Percentiles rank a stretch among this genome's conserved stretches.
These are phyloP conservation scores for Hestina assimilis DNA, from an alignment of 1,140 invertebrate genomes.

Conservation along the genomic window DNA sequence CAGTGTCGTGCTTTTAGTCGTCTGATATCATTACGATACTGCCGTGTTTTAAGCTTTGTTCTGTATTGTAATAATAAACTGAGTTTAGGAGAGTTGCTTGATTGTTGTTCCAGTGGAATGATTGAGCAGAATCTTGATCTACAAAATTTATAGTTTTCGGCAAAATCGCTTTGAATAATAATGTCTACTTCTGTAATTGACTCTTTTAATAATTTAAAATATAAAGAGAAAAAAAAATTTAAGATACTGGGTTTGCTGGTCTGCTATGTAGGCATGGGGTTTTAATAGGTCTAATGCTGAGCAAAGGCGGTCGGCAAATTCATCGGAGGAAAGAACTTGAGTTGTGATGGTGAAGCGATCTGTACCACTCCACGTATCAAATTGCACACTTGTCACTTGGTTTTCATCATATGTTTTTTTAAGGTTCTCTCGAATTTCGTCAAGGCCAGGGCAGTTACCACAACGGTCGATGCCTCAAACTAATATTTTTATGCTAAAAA, in stretches of 20 bases:
- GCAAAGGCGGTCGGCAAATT: conserved; percentile 20
- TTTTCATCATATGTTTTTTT: conserved; percentile 23
- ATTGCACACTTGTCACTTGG: conserved; percentile 24
- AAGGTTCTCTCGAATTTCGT: conserved; percentile 12
- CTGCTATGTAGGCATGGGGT: conserved; percentile 18
- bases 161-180: too few species aligned
- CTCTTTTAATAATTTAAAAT: too few species aligned
- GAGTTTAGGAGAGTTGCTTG: conserved; percentile 16
- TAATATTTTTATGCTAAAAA: too few species aligned
- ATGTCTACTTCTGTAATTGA: too few species aligned
- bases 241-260: too few species aligned
- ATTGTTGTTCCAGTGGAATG: too few species aligned
- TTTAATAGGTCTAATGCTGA: conserved; percentile 10
- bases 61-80: conserved; percentile 7
- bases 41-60: too few species aligned
- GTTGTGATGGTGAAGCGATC: conserved; percentile 22
- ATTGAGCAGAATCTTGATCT: too few species aligned
- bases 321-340: conserved; percentile 13
- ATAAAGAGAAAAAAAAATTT: too few species aligned
- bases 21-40: too few species aligned
- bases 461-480: too few species aligned
- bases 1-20: too few species aligned
- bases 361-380: conserved; percentile 21
- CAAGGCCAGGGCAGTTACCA: not conserved
- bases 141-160: conserved; percentile 25